Conservation (phyloP, 2,113 vertebrate species). For the Clarias batrachus region DNA sequence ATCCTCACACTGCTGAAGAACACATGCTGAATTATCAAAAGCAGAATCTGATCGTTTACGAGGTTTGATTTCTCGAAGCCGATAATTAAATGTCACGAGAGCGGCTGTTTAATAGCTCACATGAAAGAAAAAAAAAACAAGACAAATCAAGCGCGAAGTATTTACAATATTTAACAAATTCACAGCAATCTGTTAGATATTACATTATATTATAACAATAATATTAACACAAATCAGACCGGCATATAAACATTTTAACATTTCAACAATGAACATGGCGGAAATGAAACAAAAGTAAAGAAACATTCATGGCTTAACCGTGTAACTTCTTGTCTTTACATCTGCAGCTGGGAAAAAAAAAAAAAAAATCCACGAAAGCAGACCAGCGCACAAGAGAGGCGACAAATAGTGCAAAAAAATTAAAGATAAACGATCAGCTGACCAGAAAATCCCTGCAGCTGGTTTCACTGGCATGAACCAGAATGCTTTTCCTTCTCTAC, state of each 20-base stretch:
- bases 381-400: conserved; percentile 32
- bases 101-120: not conserved
- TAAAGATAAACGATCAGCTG: not conserved
- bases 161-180: conserved; percentile 63
- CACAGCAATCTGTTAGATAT: conserved; percentile 14
- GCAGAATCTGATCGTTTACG: not conserved
- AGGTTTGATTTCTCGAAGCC: not conserved
- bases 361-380: conserved; percentile 2
- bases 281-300: not conserved
- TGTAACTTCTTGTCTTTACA: conserved; percentile 21
- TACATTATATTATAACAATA: not conserved
- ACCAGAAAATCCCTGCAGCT: not conserved
- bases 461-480: not conserved
- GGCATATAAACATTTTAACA: conserved; percentile 19
- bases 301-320: conserved; percentile 65
- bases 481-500: not conserved
- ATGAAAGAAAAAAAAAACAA: not conserved
- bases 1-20: not conserved
- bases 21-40: not conserved
- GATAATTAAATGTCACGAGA: not conserved
- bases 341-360: not conserved
- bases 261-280: conserved; percentile 36
- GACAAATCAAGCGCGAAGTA: conserved; percentile 46
- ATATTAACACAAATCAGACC: conserved; percentile 43
- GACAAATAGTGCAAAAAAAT: conserved; percentile 42